Percentiles rank a stretch among this genome's conserved stretches.
phyloP scores from a whole-genome alignment of 2,797 vertebrate genomes.

The Gallinago solitaria region DNA sequence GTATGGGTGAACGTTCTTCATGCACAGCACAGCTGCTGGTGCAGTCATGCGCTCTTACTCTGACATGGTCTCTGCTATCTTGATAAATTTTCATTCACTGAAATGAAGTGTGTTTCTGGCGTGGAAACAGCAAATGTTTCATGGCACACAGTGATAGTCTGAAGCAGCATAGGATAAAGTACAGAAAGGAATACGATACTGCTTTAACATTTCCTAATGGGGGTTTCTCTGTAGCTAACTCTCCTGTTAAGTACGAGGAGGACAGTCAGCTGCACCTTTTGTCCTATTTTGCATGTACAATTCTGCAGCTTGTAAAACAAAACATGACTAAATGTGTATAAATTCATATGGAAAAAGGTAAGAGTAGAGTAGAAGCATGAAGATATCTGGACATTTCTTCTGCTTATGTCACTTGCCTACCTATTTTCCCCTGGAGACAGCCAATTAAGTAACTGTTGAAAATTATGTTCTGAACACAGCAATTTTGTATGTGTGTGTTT shows the following conservation, averaged over 20 bases:
- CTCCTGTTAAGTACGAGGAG: background rate
- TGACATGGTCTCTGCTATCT: background rate
- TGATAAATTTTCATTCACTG: background rate
- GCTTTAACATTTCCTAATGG: background rate
- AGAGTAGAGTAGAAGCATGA: background rate
- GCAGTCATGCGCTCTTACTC: background rate
- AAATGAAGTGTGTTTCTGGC: background rate
- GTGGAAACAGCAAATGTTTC: background rate
- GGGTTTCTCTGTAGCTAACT: background rate
- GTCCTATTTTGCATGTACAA: background rate
- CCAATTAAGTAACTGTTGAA: background rate
- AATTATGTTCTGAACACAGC: background rate
- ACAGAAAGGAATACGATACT: background rate
- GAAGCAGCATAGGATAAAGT: background rate
- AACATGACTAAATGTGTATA: background rate
- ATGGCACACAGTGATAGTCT: background rate
- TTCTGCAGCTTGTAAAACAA: background rate
- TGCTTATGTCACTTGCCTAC: background rate
- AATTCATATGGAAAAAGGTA: background rate
- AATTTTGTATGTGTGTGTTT: background rate
- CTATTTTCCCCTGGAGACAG: background rate
- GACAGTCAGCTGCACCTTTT: background rate
- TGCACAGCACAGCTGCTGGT: rapidly evolving
- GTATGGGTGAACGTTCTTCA: background rate
- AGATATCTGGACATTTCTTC: background rate